A percentile compares a stretch with the other conserved stretches of the same genome.
These are phyloP conservation scores for Ceratina japonica DNA, from an alignment of 1,140 invertebrate species.

Conservation along the genomic window DNA sequence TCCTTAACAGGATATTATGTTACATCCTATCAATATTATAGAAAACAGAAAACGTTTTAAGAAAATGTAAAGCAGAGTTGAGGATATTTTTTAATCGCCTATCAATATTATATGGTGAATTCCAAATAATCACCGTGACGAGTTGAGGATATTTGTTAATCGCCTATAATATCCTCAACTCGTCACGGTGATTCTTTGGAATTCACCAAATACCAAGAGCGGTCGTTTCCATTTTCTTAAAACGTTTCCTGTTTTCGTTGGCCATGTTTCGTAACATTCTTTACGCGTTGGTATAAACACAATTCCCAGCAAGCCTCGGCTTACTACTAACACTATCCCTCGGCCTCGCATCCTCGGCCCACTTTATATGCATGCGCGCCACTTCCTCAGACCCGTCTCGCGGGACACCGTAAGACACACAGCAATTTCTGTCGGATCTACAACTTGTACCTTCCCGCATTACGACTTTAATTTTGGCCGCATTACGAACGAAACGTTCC, in stretches of 20 bases:
- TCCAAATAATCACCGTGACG: too few species aligned
- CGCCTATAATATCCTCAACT: background rate
- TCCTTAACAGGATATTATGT: too few species aligned
- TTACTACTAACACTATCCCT: slow-evolving; percentile 30
- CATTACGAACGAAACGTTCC: slow-evolving; percentile 12
- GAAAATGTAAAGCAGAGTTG: too few species aligned
- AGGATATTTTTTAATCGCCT: too few species aligned
- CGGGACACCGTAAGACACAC: slow-evolving; percentile 54
- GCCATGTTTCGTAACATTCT: slow-evolving; percentile 55
- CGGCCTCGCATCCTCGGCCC: slow-evolving; percentile 48
- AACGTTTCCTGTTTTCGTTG: slow-evolving; percentile 32
- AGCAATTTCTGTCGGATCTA: slow-evolving; percentile 61
- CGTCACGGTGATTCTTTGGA: background rate
- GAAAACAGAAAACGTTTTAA: too few species aligned
- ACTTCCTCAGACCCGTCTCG: slow-evolving; percentile 51
- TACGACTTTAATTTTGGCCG: slow-evolving; percentile 56
- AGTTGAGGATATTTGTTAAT: too few species aligned
- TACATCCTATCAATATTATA: too few species aligned
- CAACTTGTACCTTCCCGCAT: slow-evolving; percentile 54
- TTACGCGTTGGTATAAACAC: slow-evolving; percentile 64
- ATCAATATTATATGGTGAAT: too few species aligned
- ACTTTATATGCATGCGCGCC: slow-evolving; percentile 62
- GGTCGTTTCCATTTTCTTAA: slow-evolving; percentile 51
- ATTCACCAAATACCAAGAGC: background rate
- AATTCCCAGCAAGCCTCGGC: slow-evolving; percentile 56